These are phyloP conservation scores for Telmatherina bonti DNA, from an alignment of 2,797 vertebrate species.

Conservation along the genomic window DNA sequence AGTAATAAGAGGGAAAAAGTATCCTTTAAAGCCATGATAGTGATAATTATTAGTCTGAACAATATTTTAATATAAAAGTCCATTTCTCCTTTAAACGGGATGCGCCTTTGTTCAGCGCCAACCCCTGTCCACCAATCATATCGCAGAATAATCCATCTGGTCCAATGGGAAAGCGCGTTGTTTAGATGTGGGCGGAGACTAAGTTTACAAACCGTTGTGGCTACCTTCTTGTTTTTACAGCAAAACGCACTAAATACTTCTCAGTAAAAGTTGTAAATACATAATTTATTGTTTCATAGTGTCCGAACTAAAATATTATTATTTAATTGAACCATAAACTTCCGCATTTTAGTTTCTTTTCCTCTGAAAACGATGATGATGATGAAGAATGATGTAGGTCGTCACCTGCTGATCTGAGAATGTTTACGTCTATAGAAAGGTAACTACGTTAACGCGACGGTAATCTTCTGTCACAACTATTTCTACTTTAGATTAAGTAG, in stretches of 20 bases:
- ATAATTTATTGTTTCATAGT: background rate
- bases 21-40: too few species aligned
- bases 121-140: slow-evolving; percentile 55
- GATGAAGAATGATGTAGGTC: slow-evolving; percentile 3
- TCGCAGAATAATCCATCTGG: background rate
- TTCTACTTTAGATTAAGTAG: background rate
- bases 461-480: background rate
- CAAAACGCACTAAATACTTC: background rate
- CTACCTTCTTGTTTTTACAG: background rate
- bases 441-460: slow-evolving; percentile 24
- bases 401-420: slow-evolving; percentile 66
- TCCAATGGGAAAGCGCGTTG: slow-evolving; percentile 71
- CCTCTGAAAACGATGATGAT: slow-evolving; percentile 4
- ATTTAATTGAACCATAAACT: rapidly evolving
- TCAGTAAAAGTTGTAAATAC: background rate
- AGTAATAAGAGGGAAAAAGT: too few species aligned
- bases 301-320: background rate
- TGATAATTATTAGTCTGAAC: too few species aligned
- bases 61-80: too few species aligned
- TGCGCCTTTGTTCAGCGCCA: slow-evolving; percentile 49
- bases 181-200: slow-evolving; percentile 45
- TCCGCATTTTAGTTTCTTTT: background rate
- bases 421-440: slow-evolving; percentile 33
- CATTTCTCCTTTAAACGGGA: background rate
- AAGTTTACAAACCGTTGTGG: slow-evolving; percentile 53